Evolutionary conservation across 2,888 invertebrate species (phyloP).

Genomic region (Ormyrus nitidulus): DNA sequence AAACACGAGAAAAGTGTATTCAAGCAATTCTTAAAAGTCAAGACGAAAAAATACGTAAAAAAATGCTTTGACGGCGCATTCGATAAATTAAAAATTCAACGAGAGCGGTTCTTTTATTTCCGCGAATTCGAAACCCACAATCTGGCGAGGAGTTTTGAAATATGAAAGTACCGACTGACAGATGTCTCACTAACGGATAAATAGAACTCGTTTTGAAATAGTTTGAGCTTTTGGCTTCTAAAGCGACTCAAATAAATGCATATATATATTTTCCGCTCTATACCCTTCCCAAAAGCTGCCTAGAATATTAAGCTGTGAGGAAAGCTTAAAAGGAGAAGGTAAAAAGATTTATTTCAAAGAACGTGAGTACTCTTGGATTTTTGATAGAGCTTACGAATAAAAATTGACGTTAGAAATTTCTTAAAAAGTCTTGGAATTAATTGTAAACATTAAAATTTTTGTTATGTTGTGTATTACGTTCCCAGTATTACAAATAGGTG

Average conservation of each 20-base stretch:
- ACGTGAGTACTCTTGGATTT: background rate
- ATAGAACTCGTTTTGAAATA: constrained; percentile 40
- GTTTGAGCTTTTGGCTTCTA: constrained; percentile 9
- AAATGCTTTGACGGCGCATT: background rate
- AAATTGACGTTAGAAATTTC: background rate
- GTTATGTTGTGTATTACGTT: no score
- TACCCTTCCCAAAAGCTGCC: constrained; percentile 11
- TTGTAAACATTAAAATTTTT: no score
- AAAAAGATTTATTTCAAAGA: constrained; percentile 18
- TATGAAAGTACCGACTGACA: constrained; percentile 39
- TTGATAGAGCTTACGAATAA: background rate
- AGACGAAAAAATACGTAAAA: background rate
- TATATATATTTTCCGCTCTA: constrained; percentile 1
- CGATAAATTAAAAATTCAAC: background rate
- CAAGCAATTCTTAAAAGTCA: background rate
- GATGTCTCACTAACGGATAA: constrained; percentile 36
- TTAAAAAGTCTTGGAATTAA: no score
- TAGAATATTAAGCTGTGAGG: constrained; percentile 6
- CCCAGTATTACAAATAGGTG: no score
- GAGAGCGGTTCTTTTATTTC: background rate
- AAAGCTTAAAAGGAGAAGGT: background rate
- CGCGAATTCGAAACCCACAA: constrained; percentile 20
- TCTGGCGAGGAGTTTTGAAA: constrained; percentile 30
- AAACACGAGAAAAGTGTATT: background rate
- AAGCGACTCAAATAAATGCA: constrained; percentile 15